Percentiles rank a stretch among this genome's conserved stretches.
Evolutionary conservation across 2,797 vertebrate species (phyloP).

Genomic region (Neoniphon sammara): DNA sequence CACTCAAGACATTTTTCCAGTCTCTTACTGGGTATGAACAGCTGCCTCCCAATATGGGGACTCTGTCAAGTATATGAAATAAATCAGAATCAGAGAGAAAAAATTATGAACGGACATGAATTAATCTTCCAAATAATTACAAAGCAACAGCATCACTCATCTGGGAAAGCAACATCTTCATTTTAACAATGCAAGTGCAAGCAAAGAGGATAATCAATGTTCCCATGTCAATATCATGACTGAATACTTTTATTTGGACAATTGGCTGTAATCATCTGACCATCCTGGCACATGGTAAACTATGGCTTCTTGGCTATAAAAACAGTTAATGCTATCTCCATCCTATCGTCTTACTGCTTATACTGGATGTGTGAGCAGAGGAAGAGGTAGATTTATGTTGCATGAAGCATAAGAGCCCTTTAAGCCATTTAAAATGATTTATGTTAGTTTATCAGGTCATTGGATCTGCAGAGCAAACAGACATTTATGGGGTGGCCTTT

Average conservation of each 20-base stretch:
- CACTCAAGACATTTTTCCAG: slow-evolving; percentile 44
- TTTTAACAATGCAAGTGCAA: slow-evolving; percentile 52
- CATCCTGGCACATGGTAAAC: slow-evolving; percentile 10
- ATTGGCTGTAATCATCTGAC: slow-evolving; percentile 35
- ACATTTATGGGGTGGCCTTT: slow-evolving; percentile 53
- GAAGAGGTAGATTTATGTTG: slow-evolving; percentile 59
- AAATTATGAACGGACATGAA: slow-evolving; percentile 66
- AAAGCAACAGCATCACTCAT: slow-evolving; percentile 60
- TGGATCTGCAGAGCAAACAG: slow-evolving; percentile 60
- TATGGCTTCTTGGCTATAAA: slow-evolving; percentile 32
- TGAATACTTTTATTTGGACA: slow-evolving; percentile 44
- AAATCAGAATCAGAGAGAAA: slow-evolving; percentile 47
- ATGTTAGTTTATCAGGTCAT: slow-evolving; percentile 62
- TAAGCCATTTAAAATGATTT: slow-evolving; percentile 60
- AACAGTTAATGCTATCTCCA: slow-evolving; percentile 14
- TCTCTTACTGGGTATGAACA: slow-evolving; percentile 56
- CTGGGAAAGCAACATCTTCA: slow-evolving; percentile 38
- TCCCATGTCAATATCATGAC: slow-evolving; percentile 36
- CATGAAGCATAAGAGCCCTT: slow-evolving; percentile 57
- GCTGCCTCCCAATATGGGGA: slow-evolving; percentile 69
- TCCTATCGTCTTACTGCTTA: slow-evolving; percentile 33
- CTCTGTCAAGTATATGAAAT: slow-evolving; percentile 60
- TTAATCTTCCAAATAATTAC: slow-evolving; percentile 62
- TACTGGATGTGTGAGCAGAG: slow-evolving; percentile 31
- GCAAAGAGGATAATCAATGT: slow-evolving; percentile 57